Base-by-base conservation (phyloP, 2,888 invertebrate genomes). In the Drosophila lacicola region DNA sequence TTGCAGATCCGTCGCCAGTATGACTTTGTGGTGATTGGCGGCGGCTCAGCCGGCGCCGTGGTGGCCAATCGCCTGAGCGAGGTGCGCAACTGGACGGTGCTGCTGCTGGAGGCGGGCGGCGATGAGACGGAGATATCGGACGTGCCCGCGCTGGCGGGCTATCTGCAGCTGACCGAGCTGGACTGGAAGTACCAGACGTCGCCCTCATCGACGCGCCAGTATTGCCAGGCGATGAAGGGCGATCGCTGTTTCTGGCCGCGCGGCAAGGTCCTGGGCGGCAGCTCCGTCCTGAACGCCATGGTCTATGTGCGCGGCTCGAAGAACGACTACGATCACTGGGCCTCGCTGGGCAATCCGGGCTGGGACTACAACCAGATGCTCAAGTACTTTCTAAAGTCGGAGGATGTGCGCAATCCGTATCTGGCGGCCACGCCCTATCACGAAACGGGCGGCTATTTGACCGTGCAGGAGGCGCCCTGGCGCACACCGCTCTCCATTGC, bases 111-210 rank as follows among this genome's bases (percentile, higher is more conserved):
- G 92, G 97, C 97, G 1, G 97, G 97, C 39, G 95, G 96, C 44
- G 96, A 97, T 92, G 97, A 98, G 92, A 96, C 96, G 74, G 97
- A 97, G 92, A 95, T 97, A 70, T 96, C 97, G 4, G 97, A 98
- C 92, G 95, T 97, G 60, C 98, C 97, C 2, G 95, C 97, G 0
- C 92, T 98, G 69, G 96, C 96, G 21, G 96, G 96, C 13, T 98
- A 97, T 91, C 94, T 95, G 25, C 97, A 98, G 90, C 94, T 97
- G 67, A 96, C 97, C 21, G 96, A 97, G 36, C 94, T 97, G 91
- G 98, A 98, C 93, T 98, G 98, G 98, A 96, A 97, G 93, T 98
- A 96, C 92, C 96, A 97, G 92, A 98, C 97, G 3, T 95, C 96
- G 4, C 96, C 97, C 0, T 95, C 96, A 1, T 93, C 94, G 37